Conservation (phyloP, 2,888 invertebrate species). For the Eretmocerus hayati region DNA sequence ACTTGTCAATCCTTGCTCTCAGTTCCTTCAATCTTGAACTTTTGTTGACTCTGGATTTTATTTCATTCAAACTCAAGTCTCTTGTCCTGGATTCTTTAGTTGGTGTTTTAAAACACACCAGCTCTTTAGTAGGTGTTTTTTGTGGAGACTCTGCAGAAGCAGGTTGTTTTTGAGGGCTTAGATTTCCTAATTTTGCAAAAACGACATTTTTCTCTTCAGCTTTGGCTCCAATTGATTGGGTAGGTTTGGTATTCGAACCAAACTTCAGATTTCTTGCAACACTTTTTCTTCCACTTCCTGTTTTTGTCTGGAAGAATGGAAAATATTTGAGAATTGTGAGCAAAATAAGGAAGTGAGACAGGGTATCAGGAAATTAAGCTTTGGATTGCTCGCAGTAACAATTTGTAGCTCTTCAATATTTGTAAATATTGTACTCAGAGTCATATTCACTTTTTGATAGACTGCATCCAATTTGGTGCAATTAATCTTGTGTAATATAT, state of each 20-base stretch:
- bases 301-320: conserved; percentile 13
- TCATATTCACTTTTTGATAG: no score
- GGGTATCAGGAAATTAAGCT: no score
- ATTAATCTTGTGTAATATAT: no score
- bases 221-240: no score
- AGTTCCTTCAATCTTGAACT: conserved; percentile 66
- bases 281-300: conserved; percentile 9
- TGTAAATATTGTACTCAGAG: no score
- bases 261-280: conserved; percentile 18
- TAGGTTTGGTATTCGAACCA: conserved; percentile 21
- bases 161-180: conserved; percentile 35
- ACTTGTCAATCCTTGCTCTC: conserved; percentile 59
- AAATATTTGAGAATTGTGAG: no score
- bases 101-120: conserved; percentile 29
- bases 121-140: conserved; percentile 19
- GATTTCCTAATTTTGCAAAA: conserved; percentile 38
- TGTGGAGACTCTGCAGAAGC: conserved; percentile 23
- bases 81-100: conserved; percentile 50
- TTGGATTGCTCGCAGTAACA: no score
- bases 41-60: conserved; percentile 60
- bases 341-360: no score
- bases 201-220: conserved; percentile 30
- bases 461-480: no score
- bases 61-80: conserved; percentile 63
- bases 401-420: no score